Evolutionary conservation across 2,888 invertebrate genomes (phyloP).

Genomic region (Dolichomitus sp.): DNA sequence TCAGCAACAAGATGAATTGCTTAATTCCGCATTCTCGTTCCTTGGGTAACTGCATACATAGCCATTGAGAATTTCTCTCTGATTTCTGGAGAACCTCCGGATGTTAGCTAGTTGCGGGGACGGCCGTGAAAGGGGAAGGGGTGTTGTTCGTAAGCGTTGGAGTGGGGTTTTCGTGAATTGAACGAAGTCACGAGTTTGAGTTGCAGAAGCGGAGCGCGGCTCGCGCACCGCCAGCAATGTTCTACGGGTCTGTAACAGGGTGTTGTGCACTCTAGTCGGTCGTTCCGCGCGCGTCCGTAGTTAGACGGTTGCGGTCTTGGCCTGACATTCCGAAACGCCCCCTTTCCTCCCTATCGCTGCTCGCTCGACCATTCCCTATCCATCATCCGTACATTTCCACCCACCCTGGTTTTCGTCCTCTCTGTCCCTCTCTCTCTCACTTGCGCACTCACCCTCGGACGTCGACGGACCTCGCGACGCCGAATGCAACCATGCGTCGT

Average conservation of each 20-base stretch:
- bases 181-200: constrained; percentile 44
- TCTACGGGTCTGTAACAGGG: constrained; percentile 21
- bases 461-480: constrained; percentile 71
- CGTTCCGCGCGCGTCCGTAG: constrained; percentile 66
- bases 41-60: constrained; percentile 26
- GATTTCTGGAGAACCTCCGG: constrained; percentile 49
- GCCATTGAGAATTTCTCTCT: constrained; percentile 39
- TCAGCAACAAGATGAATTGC: constrained; percentile 46
- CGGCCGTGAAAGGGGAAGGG: not conserved
- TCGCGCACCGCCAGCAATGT: constrained; percentile 37
- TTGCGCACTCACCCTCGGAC: constrained; percentile 59
- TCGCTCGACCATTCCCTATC: constrained; percentile 84
- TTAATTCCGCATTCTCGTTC: constrained; percentile 51
- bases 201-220: constrained; percentile 17
- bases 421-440: constrained; percentile 52
- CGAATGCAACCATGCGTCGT: constrained; percentile 84
- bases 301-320: constrained; percentile 78
- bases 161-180: constrained; percentile 54
- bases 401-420: constrained; percentile 73
- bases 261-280: constrained; percentile 57
- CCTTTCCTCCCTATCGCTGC: constrained; percentile 75
- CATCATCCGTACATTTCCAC: constrained; percentile 85
- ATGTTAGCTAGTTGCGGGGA: constrained; percentile 34
- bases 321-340: constrained; percentile 82
- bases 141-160: not conserved